Base-by-base conservation (phyloP, 1,140 invertebrate species). In the Amphibalanus amphitrite region DNA sequence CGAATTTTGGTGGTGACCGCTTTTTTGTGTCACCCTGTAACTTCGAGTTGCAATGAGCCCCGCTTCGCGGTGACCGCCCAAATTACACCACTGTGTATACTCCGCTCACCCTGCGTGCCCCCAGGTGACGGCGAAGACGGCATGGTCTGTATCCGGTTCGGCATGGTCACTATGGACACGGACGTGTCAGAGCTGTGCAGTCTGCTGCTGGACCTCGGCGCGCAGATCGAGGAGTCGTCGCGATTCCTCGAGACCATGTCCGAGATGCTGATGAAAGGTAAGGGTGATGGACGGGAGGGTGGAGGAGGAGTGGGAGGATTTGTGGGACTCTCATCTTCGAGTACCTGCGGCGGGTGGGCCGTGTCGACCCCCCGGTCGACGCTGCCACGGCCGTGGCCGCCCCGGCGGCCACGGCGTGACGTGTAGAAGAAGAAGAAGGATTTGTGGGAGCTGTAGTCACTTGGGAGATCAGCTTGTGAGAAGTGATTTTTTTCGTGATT, bases 91-190 rank as follows among this genome's bases (percentile, higher is more conserved):
- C n/a, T n/a, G n/a, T n/a, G n/a, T n/a, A n/a, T n/a, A n/a, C n/a
- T n/a, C n/a, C n/a, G n/a, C n/a, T n/a, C n/a, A n/a, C n/a, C n/a
- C n/a, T n/a, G n/a, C n/a, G n/a, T 69, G 30, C 69, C 26, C n/a
- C n/a, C 75, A 86, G 85, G 93, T 25, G 91, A 94, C 81, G 89
- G 89, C 0, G 84, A 86, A 15, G 91, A 94, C 79, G 90, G 90
- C 0, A 78, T 94, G 40, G 89, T 88, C 72, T 97, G 93, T 81
- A 91, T 97, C 17, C 84, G 89, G 79, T 98, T 98, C 82, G 95
- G 95, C 67, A 95, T 98, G 92, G 91, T 98, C 23, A 96, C 94
- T 3, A 88, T 90, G 67, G 93, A 96, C 72, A 95, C 94, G 28
- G 93, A 97, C 77, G 87, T 98, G 0, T 88, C 92, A 33, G 93